Conservation (phyloP, 2,797 vertebrate genomes). For the Cephalopachus bancanus region DNA sequence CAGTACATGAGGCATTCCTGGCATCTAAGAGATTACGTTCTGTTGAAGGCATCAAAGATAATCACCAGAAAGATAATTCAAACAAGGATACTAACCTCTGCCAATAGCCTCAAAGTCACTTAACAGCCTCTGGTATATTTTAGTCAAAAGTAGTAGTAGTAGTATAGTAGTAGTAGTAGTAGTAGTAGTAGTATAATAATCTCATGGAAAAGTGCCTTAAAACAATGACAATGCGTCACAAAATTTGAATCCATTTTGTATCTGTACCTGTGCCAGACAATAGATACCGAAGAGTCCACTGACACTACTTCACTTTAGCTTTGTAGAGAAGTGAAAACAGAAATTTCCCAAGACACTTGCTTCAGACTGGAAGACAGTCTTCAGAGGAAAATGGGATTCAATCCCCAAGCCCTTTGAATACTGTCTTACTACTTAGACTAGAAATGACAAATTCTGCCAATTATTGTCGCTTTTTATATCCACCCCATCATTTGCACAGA, state of each 20-base stretch:
- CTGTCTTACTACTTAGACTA: background rate
- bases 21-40: background rate
- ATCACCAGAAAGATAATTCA: background rate
- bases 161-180: too few species aligned
- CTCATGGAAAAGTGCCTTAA: slow-evolving; percentile 36
- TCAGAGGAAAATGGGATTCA: background rate
- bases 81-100: background rate
- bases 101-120: background rate
- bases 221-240: background rate
- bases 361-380: background rate
- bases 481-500: background rate
- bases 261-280: background rate
- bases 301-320: background rate
- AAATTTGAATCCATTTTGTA: background rate
- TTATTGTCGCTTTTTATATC: background rate
- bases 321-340: background rate
- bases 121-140: background rate
- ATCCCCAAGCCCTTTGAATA: too few species aligned
- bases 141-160: background rate
- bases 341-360: background rate
- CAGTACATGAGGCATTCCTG: background rate
- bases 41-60: background rate
- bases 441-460: background rate
- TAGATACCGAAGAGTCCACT: background rate
- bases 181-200: background rate